A percentile compares a stretch with the other conserved stretches of the same genome.
Evolutionary conservation across 2,888 invertebrate species (phyloP).

Genomic region (Tetheella fluctuosa): DNA sequence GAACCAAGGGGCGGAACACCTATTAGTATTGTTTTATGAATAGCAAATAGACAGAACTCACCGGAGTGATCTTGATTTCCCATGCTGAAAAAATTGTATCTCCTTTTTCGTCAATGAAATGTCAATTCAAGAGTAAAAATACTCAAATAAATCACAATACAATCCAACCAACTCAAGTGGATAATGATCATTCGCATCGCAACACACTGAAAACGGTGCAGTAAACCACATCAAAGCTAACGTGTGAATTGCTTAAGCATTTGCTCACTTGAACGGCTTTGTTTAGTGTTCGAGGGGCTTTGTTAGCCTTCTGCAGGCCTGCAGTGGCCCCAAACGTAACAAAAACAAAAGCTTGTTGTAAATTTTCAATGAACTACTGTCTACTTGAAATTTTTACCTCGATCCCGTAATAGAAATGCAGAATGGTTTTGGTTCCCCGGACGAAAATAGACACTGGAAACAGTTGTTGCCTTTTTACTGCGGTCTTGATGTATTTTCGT

Average conservation of each 20-base stretch:
- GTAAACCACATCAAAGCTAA: conserved; percentile 24
- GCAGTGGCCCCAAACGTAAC: conserved; percentile 1
- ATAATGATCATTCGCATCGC: background rate
- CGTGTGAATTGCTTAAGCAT: conserved; percentile 25
- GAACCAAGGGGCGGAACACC: too few relatives aligned
- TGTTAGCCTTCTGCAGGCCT: conserved; percentile 22
- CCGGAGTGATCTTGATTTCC: too few relatives aligned
- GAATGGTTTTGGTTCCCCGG: background rate
- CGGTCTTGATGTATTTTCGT: background rate
- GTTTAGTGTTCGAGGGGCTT: conserved; percentile 18
- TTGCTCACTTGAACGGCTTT: conserved; percentile 17
- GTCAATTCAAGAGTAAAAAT: too few relatives aligned
- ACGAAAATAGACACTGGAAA: background rate
- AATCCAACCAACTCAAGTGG: background rate
- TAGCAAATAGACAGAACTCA: too few relatives aligned
- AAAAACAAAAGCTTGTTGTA: background rate
- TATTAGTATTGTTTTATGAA: too few relatives aligned
- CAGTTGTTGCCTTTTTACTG: background rate
- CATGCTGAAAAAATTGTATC: too few relatives aligned
- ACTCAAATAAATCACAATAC: background rate
- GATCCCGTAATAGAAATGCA: background rate
- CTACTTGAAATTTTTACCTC: background rate
- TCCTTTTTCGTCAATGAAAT: too few relatives aligned
- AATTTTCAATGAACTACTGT: conserved; percentile 1
- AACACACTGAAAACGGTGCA: conserved; percentile 9